Conservation (phyloP, 1,140 invertebrate species). For the Drosophila lini region DNA sequence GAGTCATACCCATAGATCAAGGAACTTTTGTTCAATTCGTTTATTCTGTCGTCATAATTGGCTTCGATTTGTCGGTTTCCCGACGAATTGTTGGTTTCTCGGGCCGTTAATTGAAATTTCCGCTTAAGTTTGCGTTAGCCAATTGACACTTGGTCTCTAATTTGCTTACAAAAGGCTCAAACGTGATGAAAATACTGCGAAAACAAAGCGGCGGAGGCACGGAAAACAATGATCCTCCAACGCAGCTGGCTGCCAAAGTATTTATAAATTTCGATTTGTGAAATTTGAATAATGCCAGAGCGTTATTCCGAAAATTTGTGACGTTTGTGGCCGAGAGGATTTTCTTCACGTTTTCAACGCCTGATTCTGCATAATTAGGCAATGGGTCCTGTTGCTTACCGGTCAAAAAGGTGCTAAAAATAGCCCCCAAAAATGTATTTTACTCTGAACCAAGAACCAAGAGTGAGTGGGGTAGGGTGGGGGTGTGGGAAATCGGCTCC, state of each 20-base stretch:
- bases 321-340: conserved; percentile 10
- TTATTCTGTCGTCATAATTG: conserved; percentile 32
- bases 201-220: conserved; percentile 4
- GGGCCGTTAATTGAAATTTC: conserved; percentile 41
- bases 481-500: conserved; percentile 13
- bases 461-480: neutral
- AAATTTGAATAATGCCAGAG: conserved; percentile 14
- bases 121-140: conserved; percentile 31
- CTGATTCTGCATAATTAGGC: conserved; percentile 26
- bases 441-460: neutral
- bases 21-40: conserved; percentile 23
- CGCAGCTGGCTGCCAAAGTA: conserved; percentile 18
- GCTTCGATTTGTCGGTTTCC: neutral
- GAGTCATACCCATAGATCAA: conserved; percentile 15
- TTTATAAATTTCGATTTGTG: conserved; percentile 31
- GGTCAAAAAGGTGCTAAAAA: conserved; percentile 28
- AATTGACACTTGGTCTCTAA: conserved; percentile 64
- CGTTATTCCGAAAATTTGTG: conserved; percentile 1
- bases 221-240: conserved; percentile 2
- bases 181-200: conserved; percentile 15
- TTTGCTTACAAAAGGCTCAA: conserved; percentile 49
- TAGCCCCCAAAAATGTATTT: conserved; percentile 7
- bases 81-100: neutral
- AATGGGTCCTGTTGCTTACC: conserved; percentile 7
- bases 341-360: conserved; percentile 43